Evolutionary conservation across 2,888 invertebrate genomes (phyloP).

Genomic region (Unio delphinus): DNA sequence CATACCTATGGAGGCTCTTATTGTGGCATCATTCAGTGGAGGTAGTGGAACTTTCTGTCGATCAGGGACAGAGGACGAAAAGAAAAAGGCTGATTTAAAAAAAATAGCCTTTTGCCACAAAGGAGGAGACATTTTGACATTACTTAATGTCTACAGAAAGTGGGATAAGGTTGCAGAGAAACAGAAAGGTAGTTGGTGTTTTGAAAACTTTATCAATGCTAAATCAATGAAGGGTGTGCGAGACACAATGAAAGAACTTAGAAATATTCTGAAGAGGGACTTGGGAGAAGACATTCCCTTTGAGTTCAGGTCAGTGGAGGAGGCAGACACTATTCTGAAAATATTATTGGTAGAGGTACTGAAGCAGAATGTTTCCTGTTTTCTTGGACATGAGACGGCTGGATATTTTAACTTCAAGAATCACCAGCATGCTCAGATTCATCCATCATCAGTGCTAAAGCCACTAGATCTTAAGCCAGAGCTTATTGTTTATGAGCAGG

Average conservation of each 20-base stretch:
- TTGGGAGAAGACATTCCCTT: constrained; percentile 23
- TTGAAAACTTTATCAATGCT: constrained; percentile 64
- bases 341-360: constrained; percentile 51
- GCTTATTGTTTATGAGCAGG: constrained; percentile 58
- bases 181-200: constrained; percentile 60
- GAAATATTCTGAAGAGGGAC: constrained; percentile 44
- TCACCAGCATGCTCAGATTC: constrained; percentile 47
- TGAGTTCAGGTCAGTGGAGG: constrained; percentile 21
- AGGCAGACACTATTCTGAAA: constrained; percentile 28
- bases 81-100: constrained; percentile 47
- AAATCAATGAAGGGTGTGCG: constrained; percentile 58
- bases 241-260: constrained; percentile 53
- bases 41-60: constrained; percentile 64
- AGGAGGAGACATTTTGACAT: constrained; percentile 61
- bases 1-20: constrained; percentile 55
- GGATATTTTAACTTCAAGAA: constrained; percentile 52
- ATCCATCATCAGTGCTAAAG: constrained; percentile 58
- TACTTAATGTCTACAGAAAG: constrained; percentile 54
- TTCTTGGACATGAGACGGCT: constrained; percentile 52
- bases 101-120: constrained; percentile 58
- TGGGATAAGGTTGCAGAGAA: constrained; percentile 53
- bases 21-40: constrained; percentile 58
- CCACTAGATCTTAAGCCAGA: constrained; percentile 47
- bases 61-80: constrained; percentile 51
- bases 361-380: constrained; percentile 49